A percentile compares a stretch with the other conserved stretches of the same genome.
These are phyloP conservation scores for Phylloscopus collybita DNA, from an alignment of 2,797 vertebrate genomes.

Conservation along the genomic window DNA sequence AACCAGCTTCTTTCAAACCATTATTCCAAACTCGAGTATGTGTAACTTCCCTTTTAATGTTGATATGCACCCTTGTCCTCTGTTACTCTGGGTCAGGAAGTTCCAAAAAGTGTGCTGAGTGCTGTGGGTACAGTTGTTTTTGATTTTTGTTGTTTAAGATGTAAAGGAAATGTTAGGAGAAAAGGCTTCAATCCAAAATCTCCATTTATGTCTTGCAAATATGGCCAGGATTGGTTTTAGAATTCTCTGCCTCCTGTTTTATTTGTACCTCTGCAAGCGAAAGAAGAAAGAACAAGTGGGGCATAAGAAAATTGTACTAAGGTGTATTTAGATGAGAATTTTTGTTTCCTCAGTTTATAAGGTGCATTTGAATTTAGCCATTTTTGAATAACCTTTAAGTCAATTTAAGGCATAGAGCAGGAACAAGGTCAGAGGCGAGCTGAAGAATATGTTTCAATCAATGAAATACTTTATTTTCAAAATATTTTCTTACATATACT, in stretches of 20 bases:
- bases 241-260: neutral
- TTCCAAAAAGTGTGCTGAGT: neutral
- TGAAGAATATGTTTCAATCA: neutral
- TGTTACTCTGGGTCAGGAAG: neutral
- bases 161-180: neutral
- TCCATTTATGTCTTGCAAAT: neutral
- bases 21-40: neutral
- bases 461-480: neutral
- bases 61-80: neutral
- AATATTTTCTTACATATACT: neutral
- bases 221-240: neutral
- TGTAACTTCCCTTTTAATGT: neutral
- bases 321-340: neutral
- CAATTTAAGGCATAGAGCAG: neutral
- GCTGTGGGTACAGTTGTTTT: neutral
- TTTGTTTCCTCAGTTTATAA: neutral
- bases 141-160: neutral
- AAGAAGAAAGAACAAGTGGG: neutral
- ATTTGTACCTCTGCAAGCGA: neutral
- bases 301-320: neutral
- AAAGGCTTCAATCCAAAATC: neutral
- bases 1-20: neutral
- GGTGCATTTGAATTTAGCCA: neutral
- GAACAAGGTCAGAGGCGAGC: neutral
- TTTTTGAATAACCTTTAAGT: neutral